Conservation (phyloP, 2,888 invertebrate genomes). For the Aleiodes leptofemur region DNA sequence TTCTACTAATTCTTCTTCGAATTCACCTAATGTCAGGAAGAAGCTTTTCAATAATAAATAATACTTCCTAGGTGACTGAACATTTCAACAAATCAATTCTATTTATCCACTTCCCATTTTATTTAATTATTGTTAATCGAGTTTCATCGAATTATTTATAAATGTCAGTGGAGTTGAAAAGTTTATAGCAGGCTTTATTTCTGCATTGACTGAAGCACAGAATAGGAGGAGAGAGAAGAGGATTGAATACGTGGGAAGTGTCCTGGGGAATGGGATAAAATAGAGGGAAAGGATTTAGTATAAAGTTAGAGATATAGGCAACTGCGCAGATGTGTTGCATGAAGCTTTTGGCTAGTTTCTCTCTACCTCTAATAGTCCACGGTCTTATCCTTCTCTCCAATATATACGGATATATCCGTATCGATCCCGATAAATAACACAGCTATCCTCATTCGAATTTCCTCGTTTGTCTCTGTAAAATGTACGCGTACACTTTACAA, state of each 20-base stretch:
- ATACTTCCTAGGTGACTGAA: no score
- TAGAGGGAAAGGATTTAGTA: conserved; percentile 26
- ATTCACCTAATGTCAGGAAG: no score
- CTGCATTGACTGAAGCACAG: background rate
- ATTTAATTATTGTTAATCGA: background rate
- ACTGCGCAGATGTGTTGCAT: conserved; percentile 11
- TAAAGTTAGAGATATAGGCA: conserved; percentile 1
- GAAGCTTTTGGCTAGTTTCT: conserved; percentile 13
- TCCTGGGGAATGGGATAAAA: background rate
- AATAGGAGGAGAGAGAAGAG: background rate
- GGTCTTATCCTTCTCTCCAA: background rate
- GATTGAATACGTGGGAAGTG: conserved; percentile 8
- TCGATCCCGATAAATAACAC: conserved; percentile 21
- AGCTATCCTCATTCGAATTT: background rate
- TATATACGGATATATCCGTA: background rate
- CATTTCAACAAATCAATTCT: background rate
- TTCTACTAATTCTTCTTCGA: no score
- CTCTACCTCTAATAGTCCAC: conserved; percentile 7
- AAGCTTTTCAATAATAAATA: no score
- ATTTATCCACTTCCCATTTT: background rate
- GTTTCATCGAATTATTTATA: background rate
- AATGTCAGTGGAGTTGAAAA: background rate
- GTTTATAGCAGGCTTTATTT: conserved; percentile 14
- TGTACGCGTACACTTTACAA: no score
- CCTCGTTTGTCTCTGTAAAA: no score